Base-by-base conservation (phyloP, 2,888 invertebrate genomes). In the Hemistola chrysoprasaria region DNA sequence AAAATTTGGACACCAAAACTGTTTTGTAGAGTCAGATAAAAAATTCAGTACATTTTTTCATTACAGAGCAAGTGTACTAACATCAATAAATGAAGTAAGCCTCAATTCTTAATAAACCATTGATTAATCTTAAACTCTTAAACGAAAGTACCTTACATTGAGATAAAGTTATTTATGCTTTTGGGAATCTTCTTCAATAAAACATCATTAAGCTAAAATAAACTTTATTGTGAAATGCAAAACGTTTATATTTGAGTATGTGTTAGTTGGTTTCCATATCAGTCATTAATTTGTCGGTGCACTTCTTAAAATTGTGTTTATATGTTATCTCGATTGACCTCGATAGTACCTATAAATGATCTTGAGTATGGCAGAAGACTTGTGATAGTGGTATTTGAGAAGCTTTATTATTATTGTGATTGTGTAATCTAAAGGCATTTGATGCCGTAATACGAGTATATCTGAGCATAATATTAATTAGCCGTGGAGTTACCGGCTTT, bases 241-340 rank as follows among this genome's bases (percentile, higher is more conserved):
- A 36, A 62, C 60, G 48, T 37, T 21, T 4, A n/a, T 58, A 58
- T 35, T 54, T 47, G 8, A 22, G 30, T 28, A 51, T 50, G 53
- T 59, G 1, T 7, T 16, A 16, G 6, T 26, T 22, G 26, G 47
- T 59, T 55, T 50, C 50, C 47, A 32, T 59, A 59, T 59, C 59
- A 55, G 57, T 60, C 62, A 63, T 67, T 62, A 66, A 71, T 76
- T 71, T 68, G 74, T 71, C 76, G 74, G 76, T 60, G 47, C 57
- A 62, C 57, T 70, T 75, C 66, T 71, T 62, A 63, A 60, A 57
- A 59, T 51, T 59, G 53, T 50, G 36, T 50, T n/a, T n/a, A n/a
- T n/a, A n/a, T n/a, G n/a, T 60, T 70, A 64, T 77, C 74, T 69
- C 59, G 67, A 66, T 71, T 59, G 68, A 38, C 60, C 68, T 55